Percentiles rank a stretch among this genome's conserved stretches.
phyloP scores from a whole-genome alignment of 2,797 vertebrate genomes.

The Parotocinclus haroldoi region DNA sequence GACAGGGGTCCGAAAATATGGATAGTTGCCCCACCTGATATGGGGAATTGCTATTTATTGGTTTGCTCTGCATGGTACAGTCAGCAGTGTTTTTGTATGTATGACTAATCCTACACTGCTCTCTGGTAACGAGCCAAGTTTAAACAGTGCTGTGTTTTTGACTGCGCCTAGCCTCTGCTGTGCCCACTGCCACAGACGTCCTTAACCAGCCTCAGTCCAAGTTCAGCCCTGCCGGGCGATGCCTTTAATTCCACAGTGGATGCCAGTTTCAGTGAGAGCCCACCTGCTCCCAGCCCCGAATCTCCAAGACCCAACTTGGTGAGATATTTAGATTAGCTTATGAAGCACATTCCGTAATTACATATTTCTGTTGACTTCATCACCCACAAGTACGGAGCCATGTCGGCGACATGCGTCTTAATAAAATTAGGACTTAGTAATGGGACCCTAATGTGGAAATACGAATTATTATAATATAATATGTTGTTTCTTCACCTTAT shows the following conservation, averaged over 20 bases:
- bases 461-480: too few relatives aligned
- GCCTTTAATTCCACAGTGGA: conserved; percentile 84
- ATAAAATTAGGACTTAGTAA: too few relatives aligned
- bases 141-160: conserved; percentile 28
- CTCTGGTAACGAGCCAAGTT: background rate
- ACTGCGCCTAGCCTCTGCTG: conserved; percentile 65
- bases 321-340: conserved; percentile 63
- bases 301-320: conserved; percentile 72
- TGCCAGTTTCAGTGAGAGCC: conserved; percentile 71
- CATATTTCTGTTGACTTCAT: too few relatives aligned
- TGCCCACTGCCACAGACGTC: conserved; percentile 80
- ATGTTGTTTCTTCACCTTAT: too few relatives aligned
- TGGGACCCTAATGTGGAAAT: too few relatives aligned
- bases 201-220: conserved; percentile 81
- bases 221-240: conserved; percentile 87
- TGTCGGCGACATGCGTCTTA: too few relatives aligned
- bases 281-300: conserved; percentile 59
- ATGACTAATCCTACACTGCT: background rate
- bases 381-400: too few relatives aligned
- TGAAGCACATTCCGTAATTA: too few relatives aligned
- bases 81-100: too few relatives aligned
- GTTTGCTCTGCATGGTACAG: background rate
- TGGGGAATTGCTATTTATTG: background rate
- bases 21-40: too few relatives aligned
- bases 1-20: too few relatives aligned